A percentile compares a stretch with the other conserved stretches of the same genome.
Evolutionary conservation across 2,113 vertebrate genomes (phyloP).

Genomic region (Beaufortia kweichowensis): DNA sequence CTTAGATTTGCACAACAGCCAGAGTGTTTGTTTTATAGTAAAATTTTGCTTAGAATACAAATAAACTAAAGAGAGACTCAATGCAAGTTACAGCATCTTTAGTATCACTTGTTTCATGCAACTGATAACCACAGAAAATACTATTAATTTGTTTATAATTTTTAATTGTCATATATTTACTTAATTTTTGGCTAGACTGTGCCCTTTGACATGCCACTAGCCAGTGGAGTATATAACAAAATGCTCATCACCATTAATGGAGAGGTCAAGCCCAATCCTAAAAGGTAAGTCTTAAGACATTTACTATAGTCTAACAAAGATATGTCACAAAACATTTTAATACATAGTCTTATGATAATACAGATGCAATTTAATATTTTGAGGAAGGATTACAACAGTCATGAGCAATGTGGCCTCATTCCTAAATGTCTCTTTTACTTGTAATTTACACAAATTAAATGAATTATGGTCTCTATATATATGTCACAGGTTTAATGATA

Average conservation of each 20-base stretch:
- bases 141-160: neutral
- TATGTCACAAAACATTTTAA: no score
- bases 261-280: constrained; percentile 45
- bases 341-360: no score
- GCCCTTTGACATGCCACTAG: constrained; percentile 51
- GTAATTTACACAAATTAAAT: no score
- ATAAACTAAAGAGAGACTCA: neutral
- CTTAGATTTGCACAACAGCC: neutral
- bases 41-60: neutral
- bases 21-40: neutral
- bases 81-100: no score
- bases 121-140: no score
- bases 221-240: constrained; percentile 53
- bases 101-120: no score
- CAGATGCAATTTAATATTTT: no score
- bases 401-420: no score
- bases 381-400: no score
- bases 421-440: no score
- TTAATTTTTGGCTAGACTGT: constrained; percentile 50
- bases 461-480: no score
- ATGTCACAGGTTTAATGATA: no score
- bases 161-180: neutral
- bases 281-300: constrained; percentile 40
- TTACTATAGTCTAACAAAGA: neutral
- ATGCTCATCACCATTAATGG: constrained; percentile 58